These are phyloP conservation scores for Globicephala melas DNA, from an alignment of 2,113 vertebrate genomes.

Conservation along the genomic window DNA sequence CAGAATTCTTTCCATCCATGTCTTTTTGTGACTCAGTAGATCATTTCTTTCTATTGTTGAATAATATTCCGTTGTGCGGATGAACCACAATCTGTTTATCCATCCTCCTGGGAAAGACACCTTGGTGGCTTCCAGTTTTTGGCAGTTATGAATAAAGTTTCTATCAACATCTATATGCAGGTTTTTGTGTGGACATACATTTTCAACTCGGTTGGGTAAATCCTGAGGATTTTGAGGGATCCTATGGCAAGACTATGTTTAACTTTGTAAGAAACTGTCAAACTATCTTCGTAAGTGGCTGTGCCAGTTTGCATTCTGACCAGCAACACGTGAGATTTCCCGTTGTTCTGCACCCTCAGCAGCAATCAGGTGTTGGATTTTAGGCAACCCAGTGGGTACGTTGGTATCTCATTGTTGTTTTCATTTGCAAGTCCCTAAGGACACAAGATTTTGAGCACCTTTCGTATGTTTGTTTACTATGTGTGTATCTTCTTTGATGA, in stretches of 20 bases:
- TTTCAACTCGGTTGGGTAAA: constrained; percentile 49
- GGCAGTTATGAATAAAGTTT: constrained; percentile 10
- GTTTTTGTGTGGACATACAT: constrained; percentile 35
- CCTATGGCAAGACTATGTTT: constrained; percentile 36
- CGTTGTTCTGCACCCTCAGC: not conserved
- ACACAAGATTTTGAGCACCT: rapidly evolving
- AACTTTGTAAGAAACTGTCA: constrained; percentile 28
- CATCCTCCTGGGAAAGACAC: not conserved
- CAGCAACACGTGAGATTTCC: not conserved
- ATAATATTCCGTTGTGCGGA: not conserved
- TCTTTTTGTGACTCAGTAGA: not conserved
- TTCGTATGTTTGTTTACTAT: rapidly evolving
- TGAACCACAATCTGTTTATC: not conserved
- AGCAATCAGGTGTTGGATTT: rapidly evolving
- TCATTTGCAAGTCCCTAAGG: not conserved
- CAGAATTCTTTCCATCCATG: not conserved
- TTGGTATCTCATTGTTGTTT: not conserved
- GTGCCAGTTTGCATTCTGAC: not conserved
- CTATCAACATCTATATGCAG: constrained; percentile 38
- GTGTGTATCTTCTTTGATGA: not conserved
- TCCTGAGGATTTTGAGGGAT: not conserved
- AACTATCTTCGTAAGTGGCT: not conserved
- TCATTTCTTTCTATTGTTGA: not conserved
- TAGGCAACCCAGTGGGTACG: not conserved
- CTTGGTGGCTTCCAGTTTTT: constrained; percentile 24